phyloP scores from a whole-genome alignment of 2,888 invertebrate species.

The Chloroclystis v-ata region DNA sequence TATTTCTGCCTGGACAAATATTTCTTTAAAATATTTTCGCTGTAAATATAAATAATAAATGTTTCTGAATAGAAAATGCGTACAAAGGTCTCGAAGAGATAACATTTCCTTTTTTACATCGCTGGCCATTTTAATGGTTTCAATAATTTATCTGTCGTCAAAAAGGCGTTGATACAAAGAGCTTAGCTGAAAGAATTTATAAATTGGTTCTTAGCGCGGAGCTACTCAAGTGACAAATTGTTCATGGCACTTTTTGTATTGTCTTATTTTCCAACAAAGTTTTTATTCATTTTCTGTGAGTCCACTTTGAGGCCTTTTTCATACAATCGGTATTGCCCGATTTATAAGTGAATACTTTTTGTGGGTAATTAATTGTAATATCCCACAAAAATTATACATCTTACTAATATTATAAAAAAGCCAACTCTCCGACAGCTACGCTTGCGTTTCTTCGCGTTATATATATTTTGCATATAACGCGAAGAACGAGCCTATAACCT shows the following conservation, averaged over 20 bases:
- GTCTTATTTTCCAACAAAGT: slow-evolving; percentile 36
- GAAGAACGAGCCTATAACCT: too few species aligned
- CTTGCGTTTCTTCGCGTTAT: too few species aligned
- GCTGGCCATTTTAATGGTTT: slow-evolving; percentile 4
- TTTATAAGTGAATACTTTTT: too few species aligned
- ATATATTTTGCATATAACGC: too few species aligned
- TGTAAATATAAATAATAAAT: neutral
- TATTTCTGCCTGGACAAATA: too few species aligned
- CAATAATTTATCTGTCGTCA: slow-evolving; percentile 3
- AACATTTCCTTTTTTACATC: slow-evolving; percentile 1
- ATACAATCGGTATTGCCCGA: too few species aligned
- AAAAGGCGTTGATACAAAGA: slow-evolving; percentile 19
- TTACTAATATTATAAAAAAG: too few species aligned
- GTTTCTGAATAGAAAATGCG: neutral
- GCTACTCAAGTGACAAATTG: slow-evolving; percentile 31
- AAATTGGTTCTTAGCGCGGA: slow-evolving; percentile 19
- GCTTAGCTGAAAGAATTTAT: slow-evolving; percentile 11
- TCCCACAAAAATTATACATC: too few species aligned
- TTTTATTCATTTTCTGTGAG: slow-evolving; percentile 42
- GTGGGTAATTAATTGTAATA: too few species aligned
- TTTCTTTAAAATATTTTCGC: neutral
- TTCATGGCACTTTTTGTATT: slow-evolving; percentile 33
- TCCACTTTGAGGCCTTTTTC: neutral
- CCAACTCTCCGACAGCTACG: too few species aligned
- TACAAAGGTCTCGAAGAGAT: neutral